A percentile compares a stretch with the other conserved stretches of the same genome.
Evolutionary conservation across 2,888 invertebrate species (phyloP).

Genomic region (Epistrophella euchroma): DNA sequence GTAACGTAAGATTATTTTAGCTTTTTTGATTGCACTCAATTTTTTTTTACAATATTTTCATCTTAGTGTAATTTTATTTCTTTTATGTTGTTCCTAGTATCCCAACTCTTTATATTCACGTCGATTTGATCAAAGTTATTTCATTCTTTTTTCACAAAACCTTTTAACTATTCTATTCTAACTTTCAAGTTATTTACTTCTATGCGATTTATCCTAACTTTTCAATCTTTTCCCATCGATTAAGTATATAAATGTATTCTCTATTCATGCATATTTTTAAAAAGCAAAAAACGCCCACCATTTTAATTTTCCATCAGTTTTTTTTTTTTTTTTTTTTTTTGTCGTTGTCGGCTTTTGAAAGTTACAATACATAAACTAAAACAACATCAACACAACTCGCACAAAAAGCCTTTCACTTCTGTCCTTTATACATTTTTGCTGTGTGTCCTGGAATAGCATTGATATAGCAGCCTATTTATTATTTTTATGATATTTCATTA

Average conservation of each 20-base stretch:
- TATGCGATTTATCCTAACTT: conserved; percentile 15
- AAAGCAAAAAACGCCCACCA: conserved; percentile 26
- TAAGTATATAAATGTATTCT: not conserved
- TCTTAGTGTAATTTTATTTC: too few species aligned
- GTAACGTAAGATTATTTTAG: too few species aligned
- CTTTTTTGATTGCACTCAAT: too few species aligned
- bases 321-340: not conserved
- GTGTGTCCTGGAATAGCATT: conserved; percentile 76
- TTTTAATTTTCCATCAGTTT: conserved; percentile 25
- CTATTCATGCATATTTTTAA: not conserved
- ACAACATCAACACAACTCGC: conserved; percentile 7
- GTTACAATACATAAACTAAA: conserved; percentile 33
- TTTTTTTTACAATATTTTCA: too few species aligned
- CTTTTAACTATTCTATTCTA: too few species aligned
- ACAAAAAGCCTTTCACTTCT: conserved; percentile 46
- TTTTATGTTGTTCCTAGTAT: too few species aligned
- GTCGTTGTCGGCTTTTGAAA: conserved; percentile 30
- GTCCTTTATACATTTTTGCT: conserved; percentile 40
- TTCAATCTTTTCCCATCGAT: conserved; percentile 40
- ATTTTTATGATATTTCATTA: conserved; percentile 78
- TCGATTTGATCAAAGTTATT: too few species aligned
- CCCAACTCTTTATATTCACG: too few species aligned
- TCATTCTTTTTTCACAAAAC: too few species aligned
- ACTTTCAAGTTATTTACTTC: not conserved
- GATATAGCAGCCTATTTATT: conserved; percentile 77